Evolutionary conservation across 2,797 vertebrate genomes (phyloP), one percentile per base, ranked within the genome.

Genomic region (Hipposideros larvatus): DNA sequence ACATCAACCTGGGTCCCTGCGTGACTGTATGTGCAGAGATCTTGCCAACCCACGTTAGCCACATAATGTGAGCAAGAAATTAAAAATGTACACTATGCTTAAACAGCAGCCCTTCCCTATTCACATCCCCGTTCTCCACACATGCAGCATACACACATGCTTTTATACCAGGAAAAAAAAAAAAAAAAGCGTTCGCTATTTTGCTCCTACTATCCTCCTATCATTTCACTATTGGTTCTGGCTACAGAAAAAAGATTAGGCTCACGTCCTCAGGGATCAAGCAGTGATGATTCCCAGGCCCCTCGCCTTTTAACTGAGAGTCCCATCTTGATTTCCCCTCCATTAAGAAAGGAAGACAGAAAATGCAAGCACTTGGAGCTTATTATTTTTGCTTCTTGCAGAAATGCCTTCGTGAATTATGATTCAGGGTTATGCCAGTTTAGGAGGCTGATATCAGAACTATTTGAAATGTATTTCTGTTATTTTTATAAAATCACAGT

Each of bases 331-430:
- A 80, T 88, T 90, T 82, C 43, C 78, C 31, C 55, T 65, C 7
- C 83, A 91, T 78, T 94, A 83, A 73, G 83, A 86, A 53, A 89
- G 61, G 77, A 34, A 93, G 75, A 37, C 48, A 86, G 63, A 46
- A 94, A 74, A 90, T 0, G 19, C 73, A 91, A 84, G 61, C 15
- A 18, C 66, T 80, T 21, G 43, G 66, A 92, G 70, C 16, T 95
- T 65, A 88, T 53, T 88, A 83, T 70, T 77, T 86, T 70, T 18
- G 2, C 63, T 74, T 90, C 57, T 70, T 26, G 11, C 53, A 91
- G 89, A 94, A 91, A 94, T 21, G 88, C 61, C 68, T 90, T 92
- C 26, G 57, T 89, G 93, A 86, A 70, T 89, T 82, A 90, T 9
- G 68, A 89, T 86, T 86, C 57, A 41, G 93, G 48, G 83, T 41